phyloP scores from a whole-genome alignment of 2,797 vertebrate species.

The Epinephelus malabaricus region DNA sequence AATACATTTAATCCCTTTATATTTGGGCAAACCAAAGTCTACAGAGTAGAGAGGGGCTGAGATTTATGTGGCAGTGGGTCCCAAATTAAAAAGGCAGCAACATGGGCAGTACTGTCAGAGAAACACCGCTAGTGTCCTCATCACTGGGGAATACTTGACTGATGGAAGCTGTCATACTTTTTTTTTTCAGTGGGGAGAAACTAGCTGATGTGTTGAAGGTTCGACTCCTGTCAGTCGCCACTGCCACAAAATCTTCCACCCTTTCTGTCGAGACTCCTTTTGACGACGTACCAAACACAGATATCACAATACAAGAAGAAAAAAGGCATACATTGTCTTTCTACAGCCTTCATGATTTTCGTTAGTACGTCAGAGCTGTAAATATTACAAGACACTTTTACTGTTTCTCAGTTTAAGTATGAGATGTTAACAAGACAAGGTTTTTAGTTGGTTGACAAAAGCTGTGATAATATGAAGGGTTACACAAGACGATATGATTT shows the following conservation, averaged over 20 bases:
- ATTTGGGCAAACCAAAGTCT: constrained; percentile 83
- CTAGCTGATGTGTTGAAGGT: neutral
- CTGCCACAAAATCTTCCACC: constrained; percentile 66
- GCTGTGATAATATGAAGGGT: constrained; percentile 50
- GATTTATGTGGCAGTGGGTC: constrained; percentile 56
- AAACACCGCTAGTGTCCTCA: neutral
- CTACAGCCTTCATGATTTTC: constrained; percentile 78
- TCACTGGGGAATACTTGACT: neutral
- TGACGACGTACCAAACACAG: constrained; percentile 80
- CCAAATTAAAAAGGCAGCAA: constrained; percentile 39
- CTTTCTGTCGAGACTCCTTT: constrained; percentile 46
- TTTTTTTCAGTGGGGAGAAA: neutral
- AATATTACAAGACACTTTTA: constrained; percentile 80
- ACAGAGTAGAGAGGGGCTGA: constrained; percentile 55
- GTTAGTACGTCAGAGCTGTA: constrained; percentile 83
- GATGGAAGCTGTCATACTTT: neutral
- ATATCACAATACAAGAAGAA: constrained; percentile 77
- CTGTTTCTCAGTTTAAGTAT: constrained; percentile 72
- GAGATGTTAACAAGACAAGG: constrained; percentile 72
- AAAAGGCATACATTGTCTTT: constrained; percentile 80
- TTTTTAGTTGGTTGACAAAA: constrained; percentile 65
- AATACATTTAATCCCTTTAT: constrained; percentile 89
- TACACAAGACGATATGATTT: constrained; percentile 39
- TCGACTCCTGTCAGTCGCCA: constrained; percentile 16
- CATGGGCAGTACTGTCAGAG: neutral